phyloP scores from a whole-genome alignment of 2,888 invertebrate genomes.

The Criorhina ranunculi region DNA sequence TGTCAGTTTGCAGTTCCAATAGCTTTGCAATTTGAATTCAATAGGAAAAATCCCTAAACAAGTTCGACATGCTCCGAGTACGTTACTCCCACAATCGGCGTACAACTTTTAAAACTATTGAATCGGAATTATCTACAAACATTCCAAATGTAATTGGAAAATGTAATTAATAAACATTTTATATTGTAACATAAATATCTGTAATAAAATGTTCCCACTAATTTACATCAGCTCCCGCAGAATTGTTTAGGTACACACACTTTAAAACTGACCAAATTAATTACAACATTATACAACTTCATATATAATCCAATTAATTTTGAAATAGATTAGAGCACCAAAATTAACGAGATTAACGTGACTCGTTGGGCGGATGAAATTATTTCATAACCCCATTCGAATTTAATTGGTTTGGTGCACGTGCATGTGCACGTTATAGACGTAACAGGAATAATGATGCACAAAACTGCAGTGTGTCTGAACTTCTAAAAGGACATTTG shows the following conservation, averaged over 20 bases:
- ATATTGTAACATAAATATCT: neutral
- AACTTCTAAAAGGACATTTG: neutral
- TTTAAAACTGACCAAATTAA: conserved; percentile 35
- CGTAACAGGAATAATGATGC: no score
- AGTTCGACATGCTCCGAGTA: no score
- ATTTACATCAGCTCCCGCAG: neutral
- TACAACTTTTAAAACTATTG: neutral
- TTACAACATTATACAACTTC: conserved; percentile 23
- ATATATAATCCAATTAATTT: conserved; percentile 27
- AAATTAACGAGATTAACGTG: conserved; percentile 37
- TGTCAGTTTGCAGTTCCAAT: no score
- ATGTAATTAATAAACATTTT: conserved; percentile 45
- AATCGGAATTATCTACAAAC: neutral
- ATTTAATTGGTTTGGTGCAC: neutral
- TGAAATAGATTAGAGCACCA: conserved; percentile 35
- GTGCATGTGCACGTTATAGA: neutral
- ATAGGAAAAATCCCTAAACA: no score
- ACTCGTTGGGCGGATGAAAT: conserved; percentile 19
- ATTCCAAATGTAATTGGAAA: conserved; percentile 36
- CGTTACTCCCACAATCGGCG: neutral
- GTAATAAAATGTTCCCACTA: conserved; percentile 23
- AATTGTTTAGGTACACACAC: no score
- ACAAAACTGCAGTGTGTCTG: no score
- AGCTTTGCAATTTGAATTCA: no score
- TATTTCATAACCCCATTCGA: conserved; percentile 19